Conservation (phyloP, 2,113 vertebrate genomes). For the Accipiter virgatus region DNA sequence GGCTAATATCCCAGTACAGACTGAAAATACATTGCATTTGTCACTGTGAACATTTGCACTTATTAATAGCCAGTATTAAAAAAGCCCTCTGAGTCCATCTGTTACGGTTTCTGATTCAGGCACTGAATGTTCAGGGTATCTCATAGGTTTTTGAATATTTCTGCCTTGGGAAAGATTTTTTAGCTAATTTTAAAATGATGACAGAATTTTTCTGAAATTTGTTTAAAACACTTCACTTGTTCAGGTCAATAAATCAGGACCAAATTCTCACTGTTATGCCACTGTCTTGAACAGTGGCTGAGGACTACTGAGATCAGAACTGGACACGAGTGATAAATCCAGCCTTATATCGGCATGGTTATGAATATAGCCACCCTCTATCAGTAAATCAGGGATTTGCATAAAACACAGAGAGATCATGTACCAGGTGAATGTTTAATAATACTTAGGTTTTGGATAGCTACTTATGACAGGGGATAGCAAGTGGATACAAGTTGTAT, state of each 20-base stretch:
- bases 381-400: neutral
- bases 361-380: neutral
- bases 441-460: neutral
- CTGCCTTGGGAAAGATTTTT: neutral
- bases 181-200: neutral
- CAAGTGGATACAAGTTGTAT: neutral
- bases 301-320: neutral
- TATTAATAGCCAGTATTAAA: constrained; percentile 42
- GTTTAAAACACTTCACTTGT: neutral
- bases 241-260: neutral
- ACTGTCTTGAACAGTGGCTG: neutral
- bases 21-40: constrained; percentile 48
- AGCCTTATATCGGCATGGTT: neutral
- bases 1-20: neutral
- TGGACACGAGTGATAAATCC: neutral
- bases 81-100: neutral
- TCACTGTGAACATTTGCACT: constrained; percentile 18
- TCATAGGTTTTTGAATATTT: neutral
- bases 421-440: neutral
- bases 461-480: neutral
- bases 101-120: neutral
- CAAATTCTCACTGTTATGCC: neutral
- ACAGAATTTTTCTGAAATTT: neutral
- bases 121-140: neutral
- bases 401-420: neutral